phyloP scores from a whole-genome alignment of 2,888 invertebrate species.

The Nomada fucata region DNA sequence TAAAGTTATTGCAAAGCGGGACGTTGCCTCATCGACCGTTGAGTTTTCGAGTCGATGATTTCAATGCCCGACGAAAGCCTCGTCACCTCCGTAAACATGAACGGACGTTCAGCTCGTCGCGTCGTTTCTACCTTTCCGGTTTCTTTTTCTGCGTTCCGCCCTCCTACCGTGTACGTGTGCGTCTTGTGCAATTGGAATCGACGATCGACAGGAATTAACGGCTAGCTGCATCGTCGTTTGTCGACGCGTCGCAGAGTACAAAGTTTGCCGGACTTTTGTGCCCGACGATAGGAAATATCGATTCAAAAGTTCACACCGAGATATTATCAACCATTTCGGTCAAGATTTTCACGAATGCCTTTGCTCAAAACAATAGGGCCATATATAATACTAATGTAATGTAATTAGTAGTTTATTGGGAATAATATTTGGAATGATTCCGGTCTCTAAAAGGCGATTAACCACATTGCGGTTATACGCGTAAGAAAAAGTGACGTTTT shows the following conservation, averaged over 20 bases:
- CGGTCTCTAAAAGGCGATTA: too few relatives aligned
- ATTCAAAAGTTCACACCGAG: too few relatives aligned
- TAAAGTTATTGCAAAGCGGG: slow-evolving; percentile 61
- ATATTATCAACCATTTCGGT: too few relatives aligned
- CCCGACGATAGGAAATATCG: too few relatives aligned
- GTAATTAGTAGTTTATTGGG: too few relatives aligned
- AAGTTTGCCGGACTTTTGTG: background rate
- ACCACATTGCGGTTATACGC: too few relatives aligned
- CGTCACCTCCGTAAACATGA: slow-evolving; percentile 51
- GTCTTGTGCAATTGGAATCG: slow-evolving; percentile 38
- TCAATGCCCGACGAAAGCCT: slow-evolving; percentile 61
- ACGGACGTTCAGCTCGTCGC: slow-evolving; percentile 15
- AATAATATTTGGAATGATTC: too few relatives aligned
- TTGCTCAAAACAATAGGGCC: too few relatives aligned
- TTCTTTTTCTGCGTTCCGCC: slow-evolving; percentile 8
- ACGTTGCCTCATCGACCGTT: slow-evolving; percentile 66
- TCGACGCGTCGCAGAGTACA: background rate
- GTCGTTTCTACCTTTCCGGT: slow-evolving; percentile 11
- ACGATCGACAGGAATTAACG: background rate
- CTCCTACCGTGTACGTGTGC: background rate
- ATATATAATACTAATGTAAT: too few relatives aligned
- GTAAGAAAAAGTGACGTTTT: too few relatives aligned
- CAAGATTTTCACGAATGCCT: too few relatives aligned
- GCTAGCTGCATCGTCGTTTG: background rate
- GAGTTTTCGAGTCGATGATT: slow-evolving; percentile 62